Base-by-base conservation (phyloP, 2,797 vertebrate genomes). In the Fistularia commersonii region DNA sequence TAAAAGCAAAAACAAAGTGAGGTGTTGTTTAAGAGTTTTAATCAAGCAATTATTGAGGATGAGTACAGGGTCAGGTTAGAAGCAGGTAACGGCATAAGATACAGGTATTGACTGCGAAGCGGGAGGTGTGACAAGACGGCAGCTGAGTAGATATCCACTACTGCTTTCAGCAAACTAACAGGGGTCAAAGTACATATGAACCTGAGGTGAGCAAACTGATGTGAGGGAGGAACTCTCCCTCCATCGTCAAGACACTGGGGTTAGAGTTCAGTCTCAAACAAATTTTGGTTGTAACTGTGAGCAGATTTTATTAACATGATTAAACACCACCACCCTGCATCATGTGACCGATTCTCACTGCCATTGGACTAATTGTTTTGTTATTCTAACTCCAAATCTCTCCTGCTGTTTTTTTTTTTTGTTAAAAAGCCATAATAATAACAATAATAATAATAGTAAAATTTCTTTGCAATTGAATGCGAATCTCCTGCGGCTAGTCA, bases 1-100 rank as follows among this genome's bases (percentile, higher is more conserved):
- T 61, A 31, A 54, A 82, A 69, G 73, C 44, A 74, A 68, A 70
- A 62, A 57, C 31, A 64, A 11, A 71, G 57, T 0, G 35, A 53
- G 42, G 45, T 81, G 72, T 80, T 85, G 83, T 91, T 91, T 89
- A 82, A 88, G 72, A 86, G 72, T 77, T 92, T 92, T 91, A 92
- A 91, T 92, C 65, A 86, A 89, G 84, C 84, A 80, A 58, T 59
- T 66, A 76, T 78, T 38, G 48, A 77, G 81, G 79, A 68, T 74
- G 41, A 64, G 49, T 82, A 83, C 81, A 88, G 68, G 72, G 66
- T 84, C 43, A 71, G 72, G 75, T 84, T 80, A 79, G 67, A 58
- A 84, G 81, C 73, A 77, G 77, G 52, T 76, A 63, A 64, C 39
- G 44, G 72, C 23, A 23, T 23, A 23, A n/a, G 68, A 72, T 50